Conservation (phyloP, 1,140 invertebrate species). For the Drosophila prosaltans region DNA sequence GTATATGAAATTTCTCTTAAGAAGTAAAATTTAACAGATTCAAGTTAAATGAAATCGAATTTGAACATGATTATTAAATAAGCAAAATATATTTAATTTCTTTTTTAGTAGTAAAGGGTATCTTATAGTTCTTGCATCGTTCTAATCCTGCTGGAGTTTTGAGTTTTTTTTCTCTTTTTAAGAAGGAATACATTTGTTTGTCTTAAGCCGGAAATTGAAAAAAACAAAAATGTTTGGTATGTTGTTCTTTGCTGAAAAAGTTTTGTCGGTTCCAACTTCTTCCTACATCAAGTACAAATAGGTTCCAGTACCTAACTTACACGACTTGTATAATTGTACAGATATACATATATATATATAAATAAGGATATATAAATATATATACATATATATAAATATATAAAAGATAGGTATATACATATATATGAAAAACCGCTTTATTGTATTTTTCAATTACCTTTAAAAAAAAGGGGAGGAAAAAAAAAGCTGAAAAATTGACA, state of each 20-base stretch:
- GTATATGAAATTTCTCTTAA: too few relatives aligned
- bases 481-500: slow-evolving; percentile 48
- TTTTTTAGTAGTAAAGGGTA: too few relatives aligned
- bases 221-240: slow-evolving; percentile 53
- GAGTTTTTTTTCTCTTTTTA: background rate
- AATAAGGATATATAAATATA: background rate
- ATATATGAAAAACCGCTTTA: slow-evolving; percentile 75
- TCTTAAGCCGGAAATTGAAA: slow-evolving; percentile 80
- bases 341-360: slow-evolving; percentile 49
- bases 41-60: too few relatives aligned
- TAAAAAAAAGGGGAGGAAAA: slow-evolving; percentile 48
- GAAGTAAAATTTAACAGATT: too few relatives aligned
- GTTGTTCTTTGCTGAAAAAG: slow-evolving; percentile 61
- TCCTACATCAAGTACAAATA: slow-evolving; percentile 1
- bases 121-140: too few relatives aligned
- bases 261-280: slow-evolving; percentile 57
- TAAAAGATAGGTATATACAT: slow-evolving; percentile 20
- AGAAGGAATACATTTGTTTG: slow-evolving; percentile 72
- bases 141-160: background rate
- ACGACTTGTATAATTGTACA: slow-evolving; percentile 6
- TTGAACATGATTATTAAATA: too few relatives aligned
- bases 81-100: too few relatives aligned
- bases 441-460: slow-evolving; percentile 82
- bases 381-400: background rate
- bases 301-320: slow-evolving; percentile 1